Conservation (phyloP, 2,113 vertebrate genomes). For the Pomatorhinus ruficollis region DNA sequence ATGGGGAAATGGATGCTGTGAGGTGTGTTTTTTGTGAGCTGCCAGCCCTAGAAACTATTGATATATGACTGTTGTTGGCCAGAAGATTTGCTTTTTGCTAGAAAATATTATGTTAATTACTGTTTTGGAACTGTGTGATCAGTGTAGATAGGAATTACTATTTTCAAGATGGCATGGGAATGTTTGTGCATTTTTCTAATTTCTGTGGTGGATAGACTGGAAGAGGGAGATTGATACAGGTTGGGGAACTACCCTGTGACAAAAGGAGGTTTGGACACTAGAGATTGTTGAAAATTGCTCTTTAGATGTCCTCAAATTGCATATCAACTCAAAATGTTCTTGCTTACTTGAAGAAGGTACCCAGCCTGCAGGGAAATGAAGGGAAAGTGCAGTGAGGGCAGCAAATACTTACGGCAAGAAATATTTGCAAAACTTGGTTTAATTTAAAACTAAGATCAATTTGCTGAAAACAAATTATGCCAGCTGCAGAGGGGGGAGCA, state of each 20-base stretch:
- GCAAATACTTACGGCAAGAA: background rate
- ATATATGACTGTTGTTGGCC: background rate
- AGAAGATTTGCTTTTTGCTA: background rate
- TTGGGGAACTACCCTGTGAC: background rate
- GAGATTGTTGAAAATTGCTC: background rate
- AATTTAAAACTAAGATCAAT: background rate
- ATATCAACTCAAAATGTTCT: background rate
- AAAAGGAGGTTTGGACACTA: background rate
- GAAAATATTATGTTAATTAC: background rate
- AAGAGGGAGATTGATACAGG: background rate
- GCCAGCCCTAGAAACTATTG: background rate
- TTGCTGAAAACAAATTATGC: background rate
- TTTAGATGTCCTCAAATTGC: background rate
- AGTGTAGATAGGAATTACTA: background rate
- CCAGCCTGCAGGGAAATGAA: background rate
- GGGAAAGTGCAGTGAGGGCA: background rate
- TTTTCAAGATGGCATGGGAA: background rate
- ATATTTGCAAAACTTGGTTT: background rate
- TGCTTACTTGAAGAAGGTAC: background rate
- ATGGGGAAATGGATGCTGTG: background rate
- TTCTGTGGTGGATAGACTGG: background rate
- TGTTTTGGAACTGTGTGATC: background rate
- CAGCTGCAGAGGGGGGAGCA: background rate
- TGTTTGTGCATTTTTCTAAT: background rate
- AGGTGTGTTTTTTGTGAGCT: background rate